Conservation (phyloP, 2,797 vertebrate species). For the Chelidonichthys spinosus region DNA sequence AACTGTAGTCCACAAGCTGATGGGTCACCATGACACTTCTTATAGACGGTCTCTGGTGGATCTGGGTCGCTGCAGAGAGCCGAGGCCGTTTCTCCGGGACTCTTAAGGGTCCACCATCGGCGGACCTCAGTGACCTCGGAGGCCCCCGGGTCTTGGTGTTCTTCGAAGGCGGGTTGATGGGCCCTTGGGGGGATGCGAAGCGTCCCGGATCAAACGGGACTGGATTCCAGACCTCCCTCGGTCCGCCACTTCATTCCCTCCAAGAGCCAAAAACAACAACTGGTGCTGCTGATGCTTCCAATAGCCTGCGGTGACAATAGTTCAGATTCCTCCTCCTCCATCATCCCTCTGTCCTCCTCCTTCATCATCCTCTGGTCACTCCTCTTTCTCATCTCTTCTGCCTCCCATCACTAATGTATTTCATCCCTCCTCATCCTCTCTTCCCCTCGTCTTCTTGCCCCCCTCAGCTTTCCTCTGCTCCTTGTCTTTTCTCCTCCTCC, state of each 20-base stretch:
- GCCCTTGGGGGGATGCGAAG: not conserved
- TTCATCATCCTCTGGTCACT: not conserved
- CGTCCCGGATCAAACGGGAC: constrained; percentile 16
- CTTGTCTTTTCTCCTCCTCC: not conserved
- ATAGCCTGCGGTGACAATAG: constrained; percentile 34
- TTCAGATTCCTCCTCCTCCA: constrained; percentile 46
- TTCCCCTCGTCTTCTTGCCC: not conserved
- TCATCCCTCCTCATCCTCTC: constrained; percentile 32
- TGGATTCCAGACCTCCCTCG: constrained; percentile 47
- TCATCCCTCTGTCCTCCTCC: constrained; percentile 22
- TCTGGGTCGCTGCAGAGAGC: too few species aligned
- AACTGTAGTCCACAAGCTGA: too few species aligned
- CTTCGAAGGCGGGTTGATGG: too few species aligned
- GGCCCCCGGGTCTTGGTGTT: not conserved
- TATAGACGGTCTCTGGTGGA: too few species aligned
- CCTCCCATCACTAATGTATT: not conserved
- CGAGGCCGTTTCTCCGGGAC: too few species aligned
- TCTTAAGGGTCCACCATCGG: too few species aligned
- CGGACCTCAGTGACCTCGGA: too few species aligned
- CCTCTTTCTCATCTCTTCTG: too few species aligned
- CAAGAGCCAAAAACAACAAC: constrained; percentile 28
- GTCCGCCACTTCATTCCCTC: constrained; percentile 19
- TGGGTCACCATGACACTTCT: too few species aligned
- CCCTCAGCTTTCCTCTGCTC: not conserved
- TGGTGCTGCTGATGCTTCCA: constrained; percentile 43